Base-by-base conservation (phyloP, 2,113 vertebrate species). In the Apodemus speciosus region DNA sequence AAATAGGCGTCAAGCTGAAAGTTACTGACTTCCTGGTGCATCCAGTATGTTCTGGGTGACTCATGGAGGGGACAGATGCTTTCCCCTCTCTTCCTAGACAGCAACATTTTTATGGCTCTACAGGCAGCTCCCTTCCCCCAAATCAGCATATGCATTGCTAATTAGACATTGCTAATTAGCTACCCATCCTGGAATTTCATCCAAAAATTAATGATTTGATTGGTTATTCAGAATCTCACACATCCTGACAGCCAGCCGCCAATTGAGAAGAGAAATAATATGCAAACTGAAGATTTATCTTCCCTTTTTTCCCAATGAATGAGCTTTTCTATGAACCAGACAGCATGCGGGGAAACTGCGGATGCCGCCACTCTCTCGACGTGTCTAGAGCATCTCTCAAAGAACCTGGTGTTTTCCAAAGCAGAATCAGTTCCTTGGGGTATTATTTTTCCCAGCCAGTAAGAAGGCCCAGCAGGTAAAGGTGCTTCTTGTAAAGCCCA, bases 21-120 rank as follows among this genome's bases (percentile, higher is more conserved):
- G 91, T 91, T 95, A 89, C 92, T 96, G 96, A 95, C 79, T 96
- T 89, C 62, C 2, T 91, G 90, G 75, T 62, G 92, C 76, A 79
- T 92, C 96, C 92, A 97, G 88, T 94, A 95, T 97, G 95, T 97
- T 97, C 84, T 72, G 80, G 80, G 89, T 96, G 95, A 97, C 87
- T 97, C 94, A 97, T 89, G 89, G 71, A 79, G 68, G 68, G 84
- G 46, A 71, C 0, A 6, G 51, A 91, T 92, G 73, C 81, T 46
- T 87, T 92, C 66, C 84, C 10, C 69, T 72, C 73, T 81, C 60
- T 76, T 77, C 88, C 69, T 88, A 71, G 90, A 93, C 66, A 64
- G 85, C 72, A 81, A 95, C 58, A 85, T 89, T 96, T 94, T 83
- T 94, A 46, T 93, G 88, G 68, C 53, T 93, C 49, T 81, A 85